Evolutionary conservation across 1,140 invertebrate species (phyloP).

Genomic region (Tribolium madens): DNA sequence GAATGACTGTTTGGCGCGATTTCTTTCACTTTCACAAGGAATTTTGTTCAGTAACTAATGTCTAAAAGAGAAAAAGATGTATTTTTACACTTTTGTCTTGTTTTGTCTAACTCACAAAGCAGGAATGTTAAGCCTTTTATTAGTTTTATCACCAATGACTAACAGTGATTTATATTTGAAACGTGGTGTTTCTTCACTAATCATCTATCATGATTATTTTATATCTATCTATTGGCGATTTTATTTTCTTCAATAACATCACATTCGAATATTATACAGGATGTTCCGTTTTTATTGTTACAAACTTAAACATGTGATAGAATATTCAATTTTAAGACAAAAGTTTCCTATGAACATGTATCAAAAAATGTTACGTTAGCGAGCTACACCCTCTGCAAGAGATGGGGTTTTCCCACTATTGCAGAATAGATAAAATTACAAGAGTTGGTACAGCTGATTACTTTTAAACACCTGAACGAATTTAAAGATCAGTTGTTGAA

Average conservation of each 20-base stretch:
- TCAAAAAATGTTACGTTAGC: too few relatives aligned
- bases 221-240: neutral
- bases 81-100: neutral
- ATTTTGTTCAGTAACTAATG: neutral
- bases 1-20: conserved; percentile 3
- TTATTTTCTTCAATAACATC: neutral
- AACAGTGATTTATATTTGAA: neutral
- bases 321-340: too few relatives aligned
- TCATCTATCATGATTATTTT: conserved; percentile 15
- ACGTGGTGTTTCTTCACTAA: neutral
- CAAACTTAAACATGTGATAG: too few relatives aligned
- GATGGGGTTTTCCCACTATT: too few relatives aligned
- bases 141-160: neutral
- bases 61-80: neutral
- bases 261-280: neutral
- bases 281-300: too few relatives aligned
- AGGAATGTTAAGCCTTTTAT: conserved; percentile 4
- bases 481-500: too few relatives aligned
- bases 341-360: too few relatives aligned
- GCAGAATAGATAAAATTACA: too few relatives aligned
- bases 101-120: neutral
- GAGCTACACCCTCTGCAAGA: too few relatives aligned
- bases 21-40: neutral
- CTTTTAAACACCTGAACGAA: too few relatives aligned
- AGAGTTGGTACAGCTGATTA: too few relatives aligned